These are phyloP conservation scores for Halcyon malimbica DNA, from an alignment of 2,113 vertebrate species.

Conservation along the genomic window DNA sequence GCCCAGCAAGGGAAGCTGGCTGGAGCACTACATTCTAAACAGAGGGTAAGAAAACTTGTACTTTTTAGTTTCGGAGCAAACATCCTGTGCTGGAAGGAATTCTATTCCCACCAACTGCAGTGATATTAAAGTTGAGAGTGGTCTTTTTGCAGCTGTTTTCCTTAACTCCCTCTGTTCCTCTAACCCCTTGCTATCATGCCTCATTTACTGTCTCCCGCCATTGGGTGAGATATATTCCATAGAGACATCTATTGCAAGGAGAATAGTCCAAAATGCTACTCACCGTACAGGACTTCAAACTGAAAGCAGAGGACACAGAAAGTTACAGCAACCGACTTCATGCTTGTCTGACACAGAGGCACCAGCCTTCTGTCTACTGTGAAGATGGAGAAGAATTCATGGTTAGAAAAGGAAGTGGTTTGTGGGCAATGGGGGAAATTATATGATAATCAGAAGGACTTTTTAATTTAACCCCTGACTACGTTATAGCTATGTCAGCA, in stretches of 20 bases:
- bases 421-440: slow-evolving; percentile 43
- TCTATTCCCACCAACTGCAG: background rate
- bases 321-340: slow-evolving; percentile 64
- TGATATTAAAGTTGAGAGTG: background rate
- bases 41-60: background rate
- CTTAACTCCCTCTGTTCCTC: background rate
- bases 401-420: slow-evolving; percentile 75
- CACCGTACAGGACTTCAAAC: slow-evolving; percentile 62
- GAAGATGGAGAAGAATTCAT: background rate
- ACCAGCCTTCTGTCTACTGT: background rate
- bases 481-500: slow-evolving; percentile 39
- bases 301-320: slow-evolving; percentile 68
- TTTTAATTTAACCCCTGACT: background rate
- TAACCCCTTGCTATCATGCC: background rate
- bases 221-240: background rate
- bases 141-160: background rate
- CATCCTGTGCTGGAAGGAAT: background rate
- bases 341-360: slow-evolving; percentile 54
- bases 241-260: background rate
- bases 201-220: background rate
- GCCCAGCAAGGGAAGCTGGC: background rate
- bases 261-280: slow-evolving; percentile 56
- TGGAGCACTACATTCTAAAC: background rate
- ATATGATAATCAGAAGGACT: background rate
- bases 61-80: background rate